Evolutionary conservation across 92 coral and sea anemone genomes (phyloP), one percentile per base, ranked within the genome.

Genomic region (Umimayanthus chanpuru): DNA sequence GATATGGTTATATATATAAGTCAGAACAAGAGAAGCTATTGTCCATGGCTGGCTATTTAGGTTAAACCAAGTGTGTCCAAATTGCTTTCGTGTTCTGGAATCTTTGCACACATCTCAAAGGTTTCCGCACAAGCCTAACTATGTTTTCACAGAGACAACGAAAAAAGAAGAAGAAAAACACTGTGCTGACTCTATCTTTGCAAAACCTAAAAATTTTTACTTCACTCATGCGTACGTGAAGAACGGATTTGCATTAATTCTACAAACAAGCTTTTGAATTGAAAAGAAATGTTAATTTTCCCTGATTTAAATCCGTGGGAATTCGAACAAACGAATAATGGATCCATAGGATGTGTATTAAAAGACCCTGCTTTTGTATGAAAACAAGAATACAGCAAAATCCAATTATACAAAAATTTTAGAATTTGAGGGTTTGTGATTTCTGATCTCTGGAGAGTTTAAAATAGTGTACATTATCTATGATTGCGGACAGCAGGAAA

Each of bases 51-150:
- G 38, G 76, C 58, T 82, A 82, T 82, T 70, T 44, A 18, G 41
- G 20, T 28, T 83, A 68, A 83, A 16, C 61, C 87, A 70, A 70
- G 87, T 83, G 87, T 83, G 23, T 43, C 87, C n/a, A n/a, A n/a
- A 36, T 23, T 20, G 41, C 47, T 7, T 56, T 81, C 44, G 50
- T 36, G 26, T 18, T n/a, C 18, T 9, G 36, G 8, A 15, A 9
- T 44, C 11, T 41, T 67, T 53, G 58, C 58, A 53, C 67, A 36
- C 9, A 47, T 4, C 9, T 6, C 25, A 39, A 82, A 16, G 20
- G 50, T 67, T 12, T 41, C n/a, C 23, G 3, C 2, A 40, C 6
- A 3, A 18, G 4, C 44, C 39, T 14, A 23, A 29, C 14, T 64
- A 9, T 39, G 12, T 9, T 81, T 65, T 43, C 56, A 3, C 28